Conservation (phyloP, 2,113 vertebrate genomes). For the Beaufortia kweichowensis region DNA sequence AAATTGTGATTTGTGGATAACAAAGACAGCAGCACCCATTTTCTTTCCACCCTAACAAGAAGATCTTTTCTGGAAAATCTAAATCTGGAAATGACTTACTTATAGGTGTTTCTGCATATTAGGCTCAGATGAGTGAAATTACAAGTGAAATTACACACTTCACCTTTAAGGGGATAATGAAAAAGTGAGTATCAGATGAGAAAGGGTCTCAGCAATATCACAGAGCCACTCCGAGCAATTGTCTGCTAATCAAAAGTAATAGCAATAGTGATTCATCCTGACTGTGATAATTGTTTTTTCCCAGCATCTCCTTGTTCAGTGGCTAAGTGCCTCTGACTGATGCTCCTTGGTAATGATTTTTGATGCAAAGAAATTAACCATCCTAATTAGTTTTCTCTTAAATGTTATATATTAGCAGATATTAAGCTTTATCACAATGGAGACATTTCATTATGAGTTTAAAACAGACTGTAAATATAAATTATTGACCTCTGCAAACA, state of each 20-base stretch:
- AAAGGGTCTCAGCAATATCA: not conserved
- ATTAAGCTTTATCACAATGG: not conserved
- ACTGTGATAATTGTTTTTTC: conserved; percentile 22
- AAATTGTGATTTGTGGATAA: too few relatives aligned
- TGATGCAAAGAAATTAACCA: conserved; percentile 12
- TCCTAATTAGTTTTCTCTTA: conserved; percentile 15
- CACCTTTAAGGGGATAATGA: not conserved
- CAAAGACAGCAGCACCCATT: too few relatives aligned
- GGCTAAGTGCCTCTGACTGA: not conserved
- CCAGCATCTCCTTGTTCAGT: not conserved
- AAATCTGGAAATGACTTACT: too few relatives aligned
- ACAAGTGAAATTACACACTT: not conserved
- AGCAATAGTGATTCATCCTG: conserved; percentile 14
- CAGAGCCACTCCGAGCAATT: not conserved
- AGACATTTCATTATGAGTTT: conserved; percentile 10
- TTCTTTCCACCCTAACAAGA: too few relatives aligned
- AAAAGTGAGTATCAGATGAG: not conserved
- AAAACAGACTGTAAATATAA: not conserved
- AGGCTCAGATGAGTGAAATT: not conserved
- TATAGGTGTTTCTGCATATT: not conserved
- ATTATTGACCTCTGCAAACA: not conserved
- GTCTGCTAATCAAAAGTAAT: conserved; percentile 17
- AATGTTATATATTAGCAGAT: not conserved
- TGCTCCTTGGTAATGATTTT: not conserved
- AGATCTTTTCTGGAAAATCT: too few relatives aligned